Percentiles rank a stretch among this genome's conserved stretches.
Conservation (phyloP, 92 coral and sea anemone species). For the Phenganax stokvisi region DNA sequence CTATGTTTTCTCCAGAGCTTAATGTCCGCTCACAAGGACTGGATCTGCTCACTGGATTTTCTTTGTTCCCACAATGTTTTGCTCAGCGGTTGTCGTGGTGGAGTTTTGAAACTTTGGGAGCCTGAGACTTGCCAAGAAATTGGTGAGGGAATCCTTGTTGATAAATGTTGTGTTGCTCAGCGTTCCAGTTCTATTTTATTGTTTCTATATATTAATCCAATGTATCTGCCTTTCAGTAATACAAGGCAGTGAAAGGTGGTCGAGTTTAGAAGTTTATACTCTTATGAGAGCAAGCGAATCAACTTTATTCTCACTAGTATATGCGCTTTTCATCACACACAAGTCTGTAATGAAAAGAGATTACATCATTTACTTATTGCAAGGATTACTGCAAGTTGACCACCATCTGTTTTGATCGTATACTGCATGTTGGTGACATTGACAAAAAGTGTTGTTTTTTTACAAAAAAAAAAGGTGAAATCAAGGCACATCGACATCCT, state of each 20-base stretch:
- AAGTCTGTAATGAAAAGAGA: no score
- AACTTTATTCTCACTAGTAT: no score
- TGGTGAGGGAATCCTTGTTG: constrained; percentile 52
- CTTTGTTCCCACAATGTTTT: constrained; percentile 71
- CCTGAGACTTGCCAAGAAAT: constrained; percentile 72
- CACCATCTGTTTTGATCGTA: neutral
- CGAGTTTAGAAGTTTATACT: no score
- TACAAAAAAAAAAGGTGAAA: constrained; percentile 58
- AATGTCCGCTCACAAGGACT: constrained; percentile 93
- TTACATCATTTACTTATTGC: no score
- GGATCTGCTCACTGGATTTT: constrained; percentile 92
- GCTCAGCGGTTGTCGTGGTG: constrained; percentile 97
- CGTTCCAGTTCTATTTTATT: no score
- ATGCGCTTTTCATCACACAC: no score
- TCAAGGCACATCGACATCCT: constrained; percentile 94
- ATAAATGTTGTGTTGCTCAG: neutral
- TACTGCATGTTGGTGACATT: neutral
- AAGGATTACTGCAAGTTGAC: no score
- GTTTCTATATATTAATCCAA: no score
- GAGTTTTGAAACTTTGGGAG: constrained; percentile 81
- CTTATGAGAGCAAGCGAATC: no score
- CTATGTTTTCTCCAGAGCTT: constrained; percentile 54
- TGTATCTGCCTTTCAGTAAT: no score
- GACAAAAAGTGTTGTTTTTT: neutral
- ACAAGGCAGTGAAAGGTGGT: no score